Conservation (phyloP, 2,797 vertebrate genomes). For the Emydoidea blandingii region DNA sequence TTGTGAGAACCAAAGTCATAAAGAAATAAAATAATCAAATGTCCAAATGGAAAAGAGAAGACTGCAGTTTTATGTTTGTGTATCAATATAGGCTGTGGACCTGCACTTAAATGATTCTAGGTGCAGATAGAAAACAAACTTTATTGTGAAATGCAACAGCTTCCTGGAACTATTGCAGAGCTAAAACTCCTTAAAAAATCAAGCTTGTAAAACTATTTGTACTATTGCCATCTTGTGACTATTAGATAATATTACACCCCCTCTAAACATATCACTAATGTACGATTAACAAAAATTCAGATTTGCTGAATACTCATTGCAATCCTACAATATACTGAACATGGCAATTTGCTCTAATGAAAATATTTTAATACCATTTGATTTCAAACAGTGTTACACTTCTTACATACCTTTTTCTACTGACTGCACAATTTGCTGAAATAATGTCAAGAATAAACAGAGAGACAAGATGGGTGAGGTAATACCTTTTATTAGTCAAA, state of each 20-base stretch:
- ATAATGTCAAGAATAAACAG: neutral
- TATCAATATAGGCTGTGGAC: neutral
- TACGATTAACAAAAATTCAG: neutral
- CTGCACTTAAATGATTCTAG: neutral
- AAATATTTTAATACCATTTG: neutral
- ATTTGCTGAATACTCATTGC: accelerated
- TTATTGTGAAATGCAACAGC: neutral
- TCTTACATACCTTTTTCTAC: neutral
- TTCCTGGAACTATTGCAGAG: constrained; percentile 53
- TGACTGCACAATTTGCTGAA: neutral
- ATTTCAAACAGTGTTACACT: neutral
- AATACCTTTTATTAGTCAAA: neutral
- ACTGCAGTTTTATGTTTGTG: neutral
- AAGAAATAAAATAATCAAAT: neutral
- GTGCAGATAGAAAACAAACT: neutral
- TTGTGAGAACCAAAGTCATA: neutral
- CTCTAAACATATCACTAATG: neutral
- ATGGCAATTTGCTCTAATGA: neutral
- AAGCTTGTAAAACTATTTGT: neutral
- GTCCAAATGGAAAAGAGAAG: neutral
- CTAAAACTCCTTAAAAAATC: neutral
- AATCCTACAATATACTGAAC: neutral
- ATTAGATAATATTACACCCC: constrained; percentile 42
- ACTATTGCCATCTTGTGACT: constrained; percentile 62
- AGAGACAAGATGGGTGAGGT: neutral